Base-by-base conservation (phyloP, 2,888 invertebrate genomes). In the Drosophila anomalipes region DNA sequence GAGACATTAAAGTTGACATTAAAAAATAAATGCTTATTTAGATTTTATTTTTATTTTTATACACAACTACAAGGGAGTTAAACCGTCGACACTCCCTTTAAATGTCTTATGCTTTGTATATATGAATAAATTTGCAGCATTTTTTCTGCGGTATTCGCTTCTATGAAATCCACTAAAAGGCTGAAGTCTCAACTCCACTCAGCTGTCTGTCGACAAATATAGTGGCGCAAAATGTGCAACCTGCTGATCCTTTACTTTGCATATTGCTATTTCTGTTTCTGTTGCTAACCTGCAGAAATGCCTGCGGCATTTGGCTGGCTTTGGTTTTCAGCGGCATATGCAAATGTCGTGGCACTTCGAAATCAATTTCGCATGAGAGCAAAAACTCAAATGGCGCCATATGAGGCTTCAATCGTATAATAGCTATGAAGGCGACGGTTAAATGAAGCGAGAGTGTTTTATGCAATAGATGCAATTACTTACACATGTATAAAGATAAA, bases 391-490 rank as follows among this genome's bases (percentile, higher is more conserved):
- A 61, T 71, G 82, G 58, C 74, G 78, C 82, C 71, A 74, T 60
- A 54, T 74, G 74, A 60, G 58, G 47, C 37, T 47, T 16, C 22
- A 26, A 26, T 26, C 4, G 16, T 26, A 16, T 16, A 22, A 47
- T 26, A 26, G 28, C 56, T 2, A 33, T 22, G 28, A 64, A 73
- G 26, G 44, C 68, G 60, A 57, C 68, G 53, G 78, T 78, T 86
- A 75, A 90, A 90, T 86, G 86, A 90, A 79, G 77, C 81, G 88
- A 89, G 90, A 88, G 86, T 78, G 79, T 81, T 79, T 86, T 86
- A 83, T 83, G 81, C 69, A 74, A 79, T 65, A 76, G 61, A 73
- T 89, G 81, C 78, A 77, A 75, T 82, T 79, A 70, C 69, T 72
- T 85, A 77, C 59, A 26, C 22, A 47, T 47, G 16, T 26, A 16